Evolutionary conservation across 2,888 invertebrate genomes (phyloP), one percentile per base, ranked within the genome.

Genomic region (Sthenelais limicola): DNA sequence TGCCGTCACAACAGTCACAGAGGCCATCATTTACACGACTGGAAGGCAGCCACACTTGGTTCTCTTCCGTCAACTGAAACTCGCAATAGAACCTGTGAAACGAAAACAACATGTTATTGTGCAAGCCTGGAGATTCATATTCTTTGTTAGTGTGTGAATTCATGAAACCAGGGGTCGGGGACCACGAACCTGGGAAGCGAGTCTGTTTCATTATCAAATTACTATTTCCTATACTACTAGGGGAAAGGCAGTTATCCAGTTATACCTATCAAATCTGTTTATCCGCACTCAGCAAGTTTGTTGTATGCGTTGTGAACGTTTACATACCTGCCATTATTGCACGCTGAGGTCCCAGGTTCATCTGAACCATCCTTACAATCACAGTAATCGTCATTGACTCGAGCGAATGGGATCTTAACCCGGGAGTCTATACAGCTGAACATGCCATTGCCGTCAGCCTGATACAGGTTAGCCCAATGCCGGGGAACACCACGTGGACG

Each of bases 351-450:
- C 3, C 88, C 88, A 7, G 90, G 90, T 78, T 90, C 90, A 83
- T 90, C 90, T 49, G 84, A 84, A 3, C 86, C 86, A 77, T 89
- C 89, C 4, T 79, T 73, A 81, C 97, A 97, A 88, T 97, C 97
- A 89, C 97, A 97, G 86, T 93, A 97, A 89, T 97, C 95, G 84
- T 97, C 97, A 88, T 97, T 97, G 1, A 95, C 92, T 80, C 91
- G 91, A 43, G 89, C 88, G 85, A 92, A 94, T 0, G 89, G 86
- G 68, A 92, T 90, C 48, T 71, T 67, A 67, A 80, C 76, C 82
- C 79, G 77, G 5, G 81, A 78, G 7, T 80, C 35, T 9, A 82
- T 69, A 76, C 83, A 83, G 32, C 73, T 75, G 72, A 83, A 83
- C 68, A 71, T 76, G 32, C 77, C 75, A 47, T 77, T 35, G n/a